Conservation (phyloP, 2,113 vertebrate genomes). For the Eptesicus fuscus region DNA sequence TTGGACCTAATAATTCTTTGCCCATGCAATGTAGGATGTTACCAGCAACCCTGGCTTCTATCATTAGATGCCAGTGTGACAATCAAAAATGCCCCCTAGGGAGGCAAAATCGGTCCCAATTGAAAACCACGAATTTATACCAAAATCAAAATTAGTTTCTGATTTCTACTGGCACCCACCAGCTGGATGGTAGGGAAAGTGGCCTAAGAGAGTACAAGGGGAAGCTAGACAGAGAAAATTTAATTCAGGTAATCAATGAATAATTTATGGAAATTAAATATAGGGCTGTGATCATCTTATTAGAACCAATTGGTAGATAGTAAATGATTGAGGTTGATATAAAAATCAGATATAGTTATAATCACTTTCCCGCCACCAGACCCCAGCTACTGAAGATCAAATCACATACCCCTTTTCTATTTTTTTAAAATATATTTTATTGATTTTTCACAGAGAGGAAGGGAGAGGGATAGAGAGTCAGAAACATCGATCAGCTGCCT, state of each 20-base stretch:
- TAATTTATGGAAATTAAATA: conserved; percentile 56
- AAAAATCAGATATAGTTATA: conserved; percentile 48
- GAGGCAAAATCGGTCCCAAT: background rate
- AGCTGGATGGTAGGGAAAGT: background rate
- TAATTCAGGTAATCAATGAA: conserved; percentile 51
- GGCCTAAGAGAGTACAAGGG: background rate
- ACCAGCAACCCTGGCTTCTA: background rate
- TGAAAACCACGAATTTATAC: conserved; percentile 13
- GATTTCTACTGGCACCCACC: background rate
- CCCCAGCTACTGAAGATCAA: conserved; percentile 20
- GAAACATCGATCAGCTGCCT: too few species aligned
- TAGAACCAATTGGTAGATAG: conserved; percentile 48
- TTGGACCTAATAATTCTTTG: background rate
- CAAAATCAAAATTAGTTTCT: conserved; percentile 24
- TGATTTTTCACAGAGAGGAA: too few species aligned
- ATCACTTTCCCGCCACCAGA: conserved; percentile 47
- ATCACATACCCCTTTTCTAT: conserved; percentile 60
- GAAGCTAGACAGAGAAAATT: conserved; percentile 36
- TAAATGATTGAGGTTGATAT: conserved; percentile 51
- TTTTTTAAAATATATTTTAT: too few species aligned
- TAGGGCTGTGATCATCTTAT: conserved; percentile 10
- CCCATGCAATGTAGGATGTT: background rate
- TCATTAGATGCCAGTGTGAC: background rate
- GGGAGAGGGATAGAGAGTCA: too few species aligned
- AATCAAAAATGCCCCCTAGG: background rate